A percentile compares a stretch with the other conserved stretches of the same genome.
phyloP scores from a whole-genome alignment of 2,888 invertebrate species.

The Cephus pygmeus region DNA sequence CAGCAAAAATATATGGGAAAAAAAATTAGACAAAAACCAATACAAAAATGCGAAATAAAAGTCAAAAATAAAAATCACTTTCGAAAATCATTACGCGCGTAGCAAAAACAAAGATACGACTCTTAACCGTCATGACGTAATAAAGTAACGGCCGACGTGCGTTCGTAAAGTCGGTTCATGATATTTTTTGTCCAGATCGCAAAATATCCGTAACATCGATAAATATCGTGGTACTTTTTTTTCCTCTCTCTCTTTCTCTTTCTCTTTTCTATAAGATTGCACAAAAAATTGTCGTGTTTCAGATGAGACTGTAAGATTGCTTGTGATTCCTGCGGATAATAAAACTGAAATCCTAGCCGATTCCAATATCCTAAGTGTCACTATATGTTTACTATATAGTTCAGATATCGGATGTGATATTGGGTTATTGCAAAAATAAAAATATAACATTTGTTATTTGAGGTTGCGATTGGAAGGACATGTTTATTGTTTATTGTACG shows the following conservation, averaged over 20 bases:
- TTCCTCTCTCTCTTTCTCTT: not conserved
- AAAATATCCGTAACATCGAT: not conserved
- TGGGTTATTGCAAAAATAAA: slow-evolving; percentile 62
- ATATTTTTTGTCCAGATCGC: not conserved
- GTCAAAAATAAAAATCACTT: not conserved
- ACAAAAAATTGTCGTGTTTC: not conserved
- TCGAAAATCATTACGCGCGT: not conserved
- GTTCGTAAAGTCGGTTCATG: not conserved
- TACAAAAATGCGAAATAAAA: not conserved
- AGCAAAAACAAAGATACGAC: not conserved
- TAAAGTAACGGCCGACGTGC: not conserved
- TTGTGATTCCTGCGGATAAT: not conserved
- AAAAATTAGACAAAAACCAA: not conserved
- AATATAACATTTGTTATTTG: slow-evolving; percentile 62
- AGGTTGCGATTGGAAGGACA: slow-evolving; percentile 64
- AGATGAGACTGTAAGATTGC: not conserved
- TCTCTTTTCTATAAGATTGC: not conserved
- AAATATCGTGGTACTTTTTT: not conserved
- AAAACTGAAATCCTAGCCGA: not conserved
- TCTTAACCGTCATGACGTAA: not conserved
- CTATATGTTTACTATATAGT: slow-evolving; percentile 31
- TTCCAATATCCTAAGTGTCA: slow-evolving; percentile 6
- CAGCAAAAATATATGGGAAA: not conserved
- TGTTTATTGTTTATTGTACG: slow-evolving; percentile 60
- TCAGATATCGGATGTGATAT: slow-evolving; percentile 51